phyloP scores from a whole-genome alignment of 2,888 invertebrate genomes.

The Nephrocerus scutellatus region DNA sequence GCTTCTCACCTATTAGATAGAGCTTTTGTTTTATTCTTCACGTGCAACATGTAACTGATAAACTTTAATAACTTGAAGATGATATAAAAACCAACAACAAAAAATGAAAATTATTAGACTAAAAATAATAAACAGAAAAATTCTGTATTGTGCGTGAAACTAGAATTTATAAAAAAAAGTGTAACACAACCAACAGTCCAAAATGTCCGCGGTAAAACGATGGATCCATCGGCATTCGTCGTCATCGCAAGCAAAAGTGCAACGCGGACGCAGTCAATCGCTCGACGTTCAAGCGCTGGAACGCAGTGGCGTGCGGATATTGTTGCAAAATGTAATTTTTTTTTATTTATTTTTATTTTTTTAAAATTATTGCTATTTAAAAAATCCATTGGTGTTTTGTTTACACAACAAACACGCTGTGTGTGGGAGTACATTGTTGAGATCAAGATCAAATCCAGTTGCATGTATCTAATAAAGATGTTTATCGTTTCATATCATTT shows the following conservation, averaged over 20 bases:
- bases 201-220: constrained; percentile 45
- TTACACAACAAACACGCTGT: too few species aligned
- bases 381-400: constrained; percentile 1
- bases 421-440: too few species aligned
- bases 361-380: background rate
- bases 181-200: constrained; percentile 10
- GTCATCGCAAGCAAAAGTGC: constrained; percentile 27
- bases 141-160: too few species aligned
- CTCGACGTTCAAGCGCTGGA: constrained; percentile 46
- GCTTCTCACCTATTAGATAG: too few species aligned
- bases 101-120: constrained; percentile 1
- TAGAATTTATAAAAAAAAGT: background rate
- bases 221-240: constrained; percentile 42
- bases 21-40: too few species aligned
- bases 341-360: background rate
- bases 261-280: constrained; percentile 45
- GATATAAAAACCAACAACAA: background rate
- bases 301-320: constrained; percentile 39
- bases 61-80: constrained; percentile 2
- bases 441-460: too few species aligned
- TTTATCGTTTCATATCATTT: constrained; percentile 4
- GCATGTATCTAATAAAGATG: background rate
- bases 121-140: constrained; percentile 8
- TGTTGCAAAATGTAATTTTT: constrained; percentile 37
- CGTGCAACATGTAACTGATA: constrained; percentile 4